Conservation (phyloP, 2,797 vertebrate genomes). For the Lepilemur ruficaudatus region DNA sequence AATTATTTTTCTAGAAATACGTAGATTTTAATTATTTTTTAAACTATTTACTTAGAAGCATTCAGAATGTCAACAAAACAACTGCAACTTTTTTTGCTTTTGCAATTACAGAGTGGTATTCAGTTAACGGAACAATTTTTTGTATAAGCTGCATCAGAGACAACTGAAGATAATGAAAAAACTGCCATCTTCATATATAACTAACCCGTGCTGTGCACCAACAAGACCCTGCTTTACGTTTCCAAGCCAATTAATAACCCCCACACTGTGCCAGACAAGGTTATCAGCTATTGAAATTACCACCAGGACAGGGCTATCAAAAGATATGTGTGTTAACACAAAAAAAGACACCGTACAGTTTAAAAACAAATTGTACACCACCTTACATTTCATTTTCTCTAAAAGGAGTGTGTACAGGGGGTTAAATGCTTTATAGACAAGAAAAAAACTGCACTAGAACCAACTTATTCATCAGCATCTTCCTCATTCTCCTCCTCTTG, state of each 20-base stretch:
- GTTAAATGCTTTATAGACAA: neutral
- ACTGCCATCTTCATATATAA: conserved; percentile 86
- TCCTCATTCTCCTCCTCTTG: no score
- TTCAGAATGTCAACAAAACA: conserved; percentile 92
- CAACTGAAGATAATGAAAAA: conserved; percentile 60
- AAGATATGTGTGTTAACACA: conserved; percentile 97
- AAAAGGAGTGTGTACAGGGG: no score
- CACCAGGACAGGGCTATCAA: conserved; percentile 90
- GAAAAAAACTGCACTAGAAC: no score
- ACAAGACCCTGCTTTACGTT: conserved; percentile 91
- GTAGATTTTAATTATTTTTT: conserved; percentile 23
- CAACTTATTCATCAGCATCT: no score
- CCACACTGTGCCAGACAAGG: conserved; percentile 93
- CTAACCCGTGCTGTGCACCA: conserved; percentile 95
- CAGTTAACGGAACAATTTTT: no score
- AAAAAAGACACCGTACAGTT: conserved; percentile 96
- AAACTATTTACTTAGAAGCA: conserved; percentile 97
- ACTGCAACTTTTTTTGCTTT: conserved; percentile 79
- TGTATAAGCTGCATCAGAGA: no score
- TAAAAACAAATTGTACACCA: conserved; percentile 98
- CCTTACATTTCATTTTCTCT: conserved; percentile 85
- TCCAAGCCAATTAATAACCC: conserved; percentile 92
- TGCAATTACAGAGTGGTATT: no score
- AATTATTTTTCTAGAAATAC: neutral
- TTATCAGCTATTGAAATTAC: conserved; percentile 91